Evolutionary conservation across 2,888 invertebrate genomes (phyloP).

Genomic region (Disparrhopalites patrizii): DNA sequence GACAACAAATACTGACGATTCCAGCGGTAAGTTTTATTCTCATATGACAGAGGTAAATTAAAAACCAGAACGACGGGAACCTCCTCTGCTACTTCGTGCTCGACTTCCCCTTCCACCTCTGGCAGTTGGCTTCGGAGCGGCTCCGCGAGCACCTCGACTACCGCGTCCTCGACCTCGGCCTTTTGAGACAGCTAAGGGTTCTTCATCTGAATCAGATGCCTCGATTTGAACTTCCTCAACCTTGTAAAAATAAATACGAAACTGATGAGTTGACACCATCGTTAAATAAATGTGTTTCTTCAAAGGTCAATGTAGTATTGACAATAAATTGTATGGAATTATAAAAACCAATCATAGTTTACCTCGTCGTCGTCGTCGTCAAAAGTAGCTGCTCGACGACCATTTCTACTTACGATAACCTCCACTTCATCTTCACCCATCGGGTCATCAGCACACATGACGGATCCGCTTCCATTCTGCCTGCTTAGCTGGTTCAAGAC

Average conservation of each 20-base stretch:
- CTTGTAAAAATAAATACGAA: too few relatives aligned
- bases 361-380: slow-evolving; percentile 8
- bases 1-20: too few relatives aligned
- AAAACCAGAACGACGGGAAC: too few relatives aligned
- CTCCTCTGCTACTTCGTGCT: neutral
- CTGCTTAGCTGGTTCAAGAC: neutral
- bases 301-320: neutral
- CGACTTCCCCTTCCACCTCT: slow-evolving; percentile 21
- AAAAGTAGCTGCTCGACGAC: neutral
- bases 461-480: neutral
- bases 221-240: neutral
- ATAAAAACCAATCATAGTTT: slow-evolving; percentile 8
- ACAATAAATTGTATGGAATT: neutral
- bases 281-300: neutral
- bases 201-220: slow-evolving; percentile 14
- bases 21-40: too few relatives aligned
- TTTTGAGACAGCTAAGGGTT: slow-evolving; percentile 1
- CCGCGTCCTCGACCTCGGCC: slow-evolving; percentile 26
- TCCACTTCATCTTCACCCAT: slow-evolving; percentile 3
- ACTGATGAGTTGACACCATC: neutral
- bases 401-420: neutral
- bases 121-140: slow-evolving; percentile 12
- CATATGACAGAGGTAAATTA: too few relatives aligned
- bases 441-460: neutral
- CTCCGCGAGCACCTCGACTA: slow-evolving; percentile 47